A percentile compares a stretch with the other conserved stretches of the same genome.
These are phyloP conservation scores for Poeciliopsis presidionis DNA, from an alignment of 2,797 vertebrate species.

Conservation along the genomic window DNA sequence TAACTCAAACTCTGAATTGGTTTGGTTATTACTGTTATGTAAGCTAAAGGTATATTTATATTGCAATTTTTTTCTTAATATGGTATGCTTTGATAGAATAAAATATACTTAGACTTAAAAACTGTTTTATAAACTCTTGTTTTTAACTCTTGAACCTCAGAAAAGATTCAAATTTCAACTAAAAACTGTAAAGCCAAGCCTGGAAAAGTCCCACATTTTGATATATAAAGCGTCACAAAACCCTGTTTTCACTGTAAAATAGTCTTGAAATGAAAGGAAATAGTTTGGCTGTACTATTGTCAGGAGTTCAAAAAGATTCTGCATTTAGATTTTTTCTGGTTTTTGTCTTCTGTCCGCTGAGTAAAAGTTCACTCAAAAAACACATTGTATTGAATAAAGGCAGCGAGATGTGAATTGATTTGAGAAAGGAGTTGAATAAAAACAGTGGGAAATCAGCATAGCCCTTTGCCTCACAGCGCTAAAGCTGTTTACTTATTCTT, in stretches of 20 bases:
- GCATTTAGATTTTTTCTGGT: conserved; percentile 32
- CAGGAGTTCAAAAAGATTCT: conserved; percentile 25
- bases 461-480: conserved; percentile 62
- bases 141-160: not conserved
- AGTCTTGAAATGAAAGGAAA: conserved; percentile 14
- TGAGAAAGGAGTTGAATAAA: conserved; percentile 69
- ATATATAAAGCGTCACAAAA: not conserved
- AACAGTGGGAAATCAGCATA: conserved; percentile 75
- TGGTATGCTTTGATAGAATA: not conserved
- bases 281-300: conserved; percentile 19
- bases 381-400: conserved; percentile 63
- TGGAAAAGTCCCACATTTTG: not conserved
- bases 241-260: not conserved
- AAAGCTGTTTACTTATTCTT: conserved; percentile 68
- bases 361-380: conserved; percentile 62
- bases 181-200: not conserved
- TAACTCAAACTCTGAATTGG: not conserved
- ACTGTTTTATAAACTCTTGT: not conserved
- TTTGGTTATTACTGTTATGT: too few relatives aligned
- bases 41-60: not conserved
- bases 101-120: not conserved
- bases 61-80: not conserved
- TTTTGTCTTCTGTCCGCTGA: conserved; percentile 39
- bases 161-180: not conserved
- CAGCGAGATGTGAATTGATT: conserved; percentile 73